Conservation (phyloP, 1,140 invertebrate genomes). For the Apolygus lucorum region DNA sequence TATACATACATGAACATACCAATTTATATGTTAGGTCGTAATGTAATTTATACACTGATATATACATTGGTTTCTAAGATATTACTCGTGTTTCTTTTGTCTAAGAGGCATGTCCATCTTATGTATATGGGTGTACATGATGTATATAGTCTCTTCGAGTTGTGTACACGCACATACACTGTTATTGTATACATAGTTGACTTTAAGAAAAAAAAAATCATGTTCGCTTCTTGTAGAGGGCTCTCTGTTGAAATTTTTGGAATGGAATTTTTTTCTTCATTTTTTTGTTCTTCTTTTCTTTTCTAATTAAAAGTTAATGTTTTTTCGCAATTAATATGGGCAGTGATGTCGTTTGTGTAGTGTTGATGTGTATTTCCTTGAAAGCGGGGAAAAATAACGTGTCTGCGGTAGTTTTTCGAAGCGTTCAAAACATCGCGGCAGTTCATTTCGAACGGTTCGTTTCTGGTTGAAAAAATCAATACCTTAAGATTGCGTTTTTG, state of each 20-base stretch:
- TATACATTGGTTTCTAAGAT: not conserved
- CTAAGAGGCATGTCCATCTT: not conserved
- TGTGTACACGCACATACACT: conserved; percentile 3
- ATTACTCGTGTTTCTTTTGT: not conserved
- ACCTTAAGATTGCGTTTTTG: too few relatives aligned
- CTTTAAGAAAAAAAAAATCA: not conserved
- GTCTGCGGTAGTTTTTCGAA: not conserved
- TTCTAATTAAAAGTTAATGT: too few relatives aligned
- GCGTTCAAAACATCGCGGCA: too few relatives aligned
- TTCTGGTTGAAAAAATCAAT: too few relatives aligned
- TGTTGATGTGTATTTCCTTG: too few relatives aligned
- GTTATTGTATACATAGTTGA: conserved; percentile 3
- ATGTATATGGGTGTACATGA: conserved; percentile 8
- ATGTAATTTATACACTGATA: not conserved
- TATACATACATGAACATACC: not conserved
- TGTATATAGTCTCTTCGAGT: conserved; percentile 14
- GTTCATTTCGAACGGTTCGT: not conserved
- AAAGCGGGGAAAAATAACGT: too few relatives aligned
- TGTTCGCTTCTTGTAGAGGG: conserved; percentile 4
- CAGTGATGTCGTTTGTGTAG: too few relatives aligned
- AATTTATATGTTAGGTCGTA: not conserved
- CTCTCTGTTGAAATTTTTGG: not conserved
- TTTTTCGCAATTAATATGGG: too few relatives aligned
- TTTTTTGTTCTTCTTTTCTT: too few relatives aligned
- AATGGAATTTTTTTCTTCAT: not conserved